Conservation (phyloP, 2,888 invertebrate species). For the Galerucella nymphaeae region DNA sequence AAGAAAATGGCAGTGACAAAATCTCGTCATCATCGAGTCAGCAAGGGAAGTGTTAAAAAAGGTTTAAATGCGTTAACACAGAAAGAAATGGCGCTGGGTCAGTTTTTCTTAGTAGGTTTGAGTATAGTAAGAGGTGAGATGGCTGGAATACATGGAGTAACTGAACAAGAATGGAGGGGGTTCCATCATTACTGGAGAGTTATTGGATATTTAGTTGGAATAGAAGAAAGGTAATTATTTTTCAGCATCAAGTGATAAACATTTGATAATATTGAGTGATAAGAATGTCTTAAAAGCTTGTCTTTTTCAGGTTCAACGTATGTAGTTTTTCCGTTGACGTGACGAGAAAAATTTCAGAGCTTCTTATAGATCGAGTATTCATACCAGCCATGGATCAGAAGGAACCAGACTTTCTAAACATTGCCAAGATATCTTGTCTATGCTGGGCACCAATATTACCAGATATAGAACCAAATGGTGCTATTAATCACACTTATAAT, state of each 20-base stretch:
- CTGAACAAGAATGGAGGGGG: conserved; percentile 2
- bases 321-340: not conserved
- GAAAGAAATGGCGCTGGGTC: conserved; percentile 7
- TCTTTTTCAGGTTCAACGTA: not conserved
- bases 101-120: not conserved
- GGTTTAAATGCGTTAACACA: conserved; percentile 5
- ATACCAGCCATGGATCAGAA: not conserved
- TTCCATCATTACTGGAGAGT: conserved; percentile 13
- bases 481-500: not conserved
- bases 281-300: too few species aligned
- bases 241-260: too few species aligned
- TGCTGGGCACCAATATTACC: conserved; percentile 2
- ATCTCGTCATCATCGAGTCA: not conserved
- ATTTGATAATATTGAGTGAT: too few species aligned
- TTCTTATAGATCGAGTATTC: not conserved
- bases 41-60: not conserved
- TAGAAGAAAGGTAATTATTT: conserved; percentile 1
- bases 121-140: not conserved
- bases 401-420: not conserved
- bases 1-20: not conserved
- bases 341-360: conserved; percentile 4
- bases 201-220: not conserved
- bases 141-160: not conserved
- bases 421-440: not conserved
- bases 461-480: not conserved